A percentile compares a stretch with the other conserved stretches of the same genome.
Conservation (phyloP, 2,888 invertebrate genomes). For the Drosophila mettleri region DNA sequence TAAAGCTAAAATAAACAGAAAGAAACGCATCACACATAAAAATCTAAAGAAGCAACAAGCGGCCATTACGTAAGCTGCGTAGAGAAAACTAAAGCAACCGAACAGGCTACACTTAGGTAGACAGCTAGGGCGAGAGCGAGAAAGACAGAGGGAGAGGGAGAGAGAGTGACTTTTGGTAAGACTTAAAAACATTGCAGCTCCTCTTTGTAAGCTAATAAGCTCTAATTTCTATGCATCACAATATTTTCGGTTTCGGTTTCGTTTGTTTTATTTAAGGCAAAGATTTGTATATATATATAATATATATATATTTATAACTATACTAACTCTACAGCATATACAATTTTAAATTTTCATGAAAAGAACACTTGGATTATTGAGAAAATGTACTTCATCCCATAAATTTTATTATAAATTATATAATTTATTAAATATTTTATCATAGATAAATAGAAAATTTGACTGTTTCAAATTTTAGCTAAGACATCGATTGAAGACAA, state of each 20-base stretch:
- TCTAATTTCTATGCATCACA: background rate
- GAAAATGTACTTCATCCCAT: no score
- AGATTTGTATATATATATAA: no score
- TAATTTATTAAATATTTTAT: no score
- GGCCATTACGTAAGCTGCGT: conserved; percentile 41
- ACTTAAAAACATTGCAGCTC: background rate
- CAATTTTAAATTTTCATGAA: no score
- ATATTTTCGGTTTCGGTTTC: background rate
- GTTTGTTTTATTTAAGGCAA: background rate
- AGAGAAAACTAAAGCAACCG: conserved; percentile 5
- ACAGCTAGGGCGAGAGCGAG: background rate
- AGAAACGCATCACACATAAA: conserved; percentile 18
- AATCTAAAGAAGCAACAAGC: conserved; percentile 21
- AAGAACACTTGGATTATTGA: no score
- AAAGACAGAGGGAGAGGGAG: background rate
- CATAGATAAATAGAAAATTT: no score
- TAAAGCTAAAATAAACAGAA: conserved; percentile 6
- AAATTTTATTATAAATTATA: no score
- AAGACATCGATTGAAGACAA: no score
- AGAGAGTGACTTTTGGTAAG: conserved; percentile 38
- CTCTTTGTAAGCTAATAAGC: background rate
- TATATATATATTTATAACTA: no score
- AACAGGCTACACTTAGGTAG: background rate
- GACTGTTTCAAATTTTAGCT: no score
- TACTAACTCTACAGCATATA: no score